These are phyloP conservation scores for Podabrus alpinus DNA, from an alignment of 2,888 invertebrate genomes.

Conservation along the genomic window DNA sequence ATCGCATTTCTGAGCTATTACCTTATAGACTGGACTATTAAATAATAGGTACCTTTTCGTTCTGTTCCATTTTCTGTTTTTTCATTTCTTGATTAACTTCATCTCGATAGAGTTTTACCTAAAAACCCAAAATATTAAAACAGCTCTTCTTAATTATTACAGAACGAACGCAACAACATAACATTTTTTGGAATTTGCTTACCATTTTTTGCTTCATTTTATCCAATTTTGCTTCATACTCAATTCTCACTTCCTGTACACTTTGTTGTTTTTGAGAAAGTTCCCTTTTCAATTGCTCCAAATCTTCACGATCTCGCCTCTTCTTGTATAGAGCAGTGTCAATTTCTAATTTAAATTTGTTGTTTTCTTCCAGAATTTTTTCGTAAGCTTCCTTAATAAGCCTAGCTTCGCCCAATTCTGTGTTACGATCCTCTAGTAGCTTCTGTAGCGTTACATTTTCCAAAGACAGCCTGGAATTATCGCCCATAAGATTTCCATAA, in stretches of 20 bases:
- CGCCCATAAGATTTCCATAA: constrained; percentile 45
- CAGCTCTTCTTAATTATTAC: not conserved
- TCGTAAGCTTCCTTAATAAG: constrained; percentile 52
- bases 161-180: too few relatives aligned
- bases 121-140: constrained; percentile 41
- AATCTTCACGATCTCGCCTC: constrained; percentile 47
- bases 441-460: constrained; percentile 46
- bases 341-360: constrained; percentile 47
- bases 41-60: too few relatives aligned
- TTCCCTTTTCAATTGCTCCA: constrained; percentile 46
- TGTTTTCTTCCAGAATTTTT: constrained; percentile 52
- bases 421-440: constrained; percentile 42
- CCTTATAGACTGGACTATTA: too few relatives aligned
- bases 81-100: constrained; percentile 66
- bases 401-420: constrained; percentile 37
- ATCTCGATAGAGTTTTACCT: constrained; percentile 67
- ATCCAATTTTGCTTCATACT: constrained; percentile 76
- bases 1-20: too few relatives aligned
- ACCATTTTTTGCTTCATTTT: constrained; percentile 84
- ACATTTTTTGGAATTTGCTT: constrained; percentile 56
- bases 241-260: constrained; percentile 62
- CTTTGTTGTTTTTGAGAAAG: constrained; percentile 51
- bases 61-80: constrained; percentile 37
- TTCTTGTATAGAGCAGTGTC: constrained; percentile 52
- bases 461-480: constrained; percentile 47